Conservation (phyloP, 2,797 vertebrate species). For the Euthynnus affinis region DNA sequence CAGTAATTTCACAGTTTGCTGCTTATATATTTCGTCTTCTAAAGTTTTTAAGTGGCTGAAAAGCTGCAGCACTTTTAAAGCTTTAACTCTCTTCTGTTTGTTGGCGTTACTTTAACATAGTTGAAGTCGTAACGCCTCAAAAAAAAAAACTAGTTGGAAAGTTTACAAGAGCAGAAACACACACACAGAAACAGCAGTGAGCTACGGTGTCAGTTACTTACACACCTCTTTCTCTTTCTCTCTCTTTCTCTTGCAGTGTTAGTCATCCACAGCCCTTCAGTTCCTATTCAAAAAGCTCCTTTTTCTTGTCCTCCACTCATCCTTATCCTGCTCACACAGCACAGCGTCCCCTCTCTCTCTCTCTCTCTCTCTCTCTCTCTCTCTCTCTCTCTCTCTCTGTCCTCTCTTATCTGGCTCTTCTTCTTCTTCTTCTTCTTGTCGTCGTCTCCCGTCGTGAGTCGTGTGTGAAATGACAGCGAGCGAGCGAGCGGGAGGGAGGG, state of each 20-base stretch:
- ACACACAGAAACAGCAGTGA: conserved; percentile 1
- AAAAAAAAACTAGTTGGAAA: no score
- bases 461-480: conserved; percentile 58
- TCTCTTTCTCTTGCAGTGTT: background rate
- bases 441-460: background rate
- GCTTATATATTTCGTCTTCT: background rate
- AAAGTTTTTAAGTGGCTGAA: background rate
- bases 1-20: background rate
- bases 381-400: conserved; percentile 4
- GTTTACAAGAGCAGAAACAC: conserved; percentile 4
- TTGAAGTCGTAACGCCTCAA: no score
- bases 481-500: no score
- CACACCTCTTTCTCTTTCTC: conserved; percentile 8
- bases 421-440: background rate
- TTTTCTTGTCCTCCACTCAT: conserved; percentile 32
- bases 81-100: no score
- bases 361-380: conserved; percentile 4
- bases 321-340: conserved; percentile 13
- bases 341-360: no score
- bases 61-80: no score
- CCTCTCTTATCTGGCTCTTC: conserved; percentile 26
- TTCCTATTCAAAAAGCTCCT: background rate
- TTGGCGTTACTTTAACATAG: no score
- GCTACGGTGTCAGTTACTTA: conserved; percentile 41
- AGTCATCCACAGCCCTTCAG: conserved; percentile 47